A percentile compares a stretch with the other conserved stretches of the same genome.
Evolutionary conservation across 2,113 vertebrate genomes (phyloP).

Genomic region (Neotoma lepida): DNA sequence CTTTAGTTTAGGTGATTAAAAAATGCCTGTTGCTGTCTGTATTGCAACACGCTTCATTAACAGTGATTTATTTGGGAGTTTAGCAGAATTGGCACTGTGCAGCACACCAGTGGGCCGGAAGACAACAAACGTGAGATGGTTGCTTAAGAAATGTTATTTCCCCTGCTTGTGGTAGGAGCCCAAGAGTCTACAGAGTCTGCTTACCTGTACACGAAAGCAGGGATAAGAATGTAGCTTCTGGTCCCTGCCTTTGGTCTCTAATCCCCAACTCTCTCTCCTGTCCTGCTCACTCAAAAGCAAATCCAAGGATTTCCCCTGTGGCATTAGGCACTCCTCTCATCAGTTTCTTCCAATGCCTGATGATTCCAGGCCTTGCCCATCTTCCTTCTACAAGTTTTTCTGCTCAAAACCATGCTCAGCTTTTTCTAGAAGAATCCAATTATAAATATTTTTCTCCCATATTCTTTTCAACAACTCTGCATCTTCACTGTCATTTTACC

Average conservation of each 20-base stretch:
- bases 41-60: conserved; percentile 82
- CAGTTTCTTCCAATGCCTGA: background rate
- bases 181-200: background rate
- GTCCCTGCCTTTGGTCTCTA: background rate
- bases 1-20: conserved; percentile 78
- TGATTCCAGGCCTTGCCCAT: background rate
- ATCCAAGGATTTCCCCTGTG: accelerated
- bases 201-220: background rate
- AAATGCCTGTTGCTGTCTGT: conserved; percentile 79
- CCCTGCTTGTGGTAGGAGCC: background rate
- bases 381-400: background rate
- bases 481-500: background rate
- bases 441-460: background rate
- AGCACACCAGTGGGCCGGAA: conserved; percentile 67
- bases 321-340: accelerated
- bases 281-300: background rate
- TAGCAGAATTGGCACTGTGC: conserved; percentile 72
- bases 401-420: conserved; percentile 48
- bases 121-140: conserved; percentile 52
- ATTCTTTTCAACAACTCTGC: background rate
- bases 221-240: accelerated
- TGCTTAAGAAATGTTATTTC: conserved; percentile 57
- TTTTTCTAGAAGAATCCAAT: conserved; percentile 67
- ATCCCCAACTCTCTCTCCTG: background rate
- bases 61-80: conserved; percentile 83